These are phyloP conservation scores for Nasonia longicornis DNA, from an alignment of 1,140 invertebrate genomes.

Conservation along the genomic window DNA sequence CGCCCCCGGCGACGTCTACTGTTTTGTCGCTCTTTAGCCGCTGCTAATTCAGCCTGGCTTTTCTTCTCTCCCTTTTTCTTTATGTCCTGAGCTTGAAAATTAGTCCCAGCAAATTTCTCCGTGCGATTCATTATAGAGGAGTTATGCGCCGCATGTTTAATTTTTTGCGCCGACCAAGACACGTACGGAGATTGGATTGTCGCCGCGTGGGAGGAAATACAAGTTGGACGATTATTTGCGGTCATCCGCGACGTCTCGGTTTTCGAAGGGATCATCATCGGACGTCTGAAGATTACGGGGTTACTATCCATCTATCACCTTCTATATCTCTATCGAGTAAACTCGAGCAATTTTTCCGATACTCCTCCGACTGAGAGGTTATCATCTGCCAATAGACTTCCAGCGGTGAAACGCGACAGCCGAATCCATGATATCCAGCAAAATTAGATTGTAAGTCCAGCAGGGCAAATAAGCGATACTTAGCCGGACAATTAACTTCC, in stretches of 20 bases:
- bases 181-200: not conserved
- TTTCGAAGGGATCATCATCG: too few relatives aligned
- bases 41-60: not conserved
- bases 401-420: too few relatives aligned
- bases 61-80: not conserved
- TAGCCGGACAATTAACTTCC: not conserved
- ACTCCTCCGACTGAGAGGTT: too few relatives aligned
- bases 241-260: too few relatives aligned
- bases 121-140: not conserved
- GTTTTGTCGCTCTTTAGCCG: not conserved
- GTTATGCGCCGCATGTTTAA: not conserved
- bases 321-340: too few relatives aligned
- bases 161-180: not conserved
- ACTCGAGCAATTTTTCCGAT: too few relatives aligned
- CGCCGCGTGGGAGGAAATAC: too few relatives aligned
- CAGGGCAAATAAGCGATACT: constrained; percentile 3
- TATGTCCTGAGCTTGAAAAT: not conserved
- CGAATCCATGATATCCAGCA: not conserved
- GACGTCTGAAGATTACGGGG: too few relatives aligned
- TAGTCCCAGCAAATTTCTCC: not conserved
- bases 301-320: too few relatives aligned
- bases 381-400: too few relatives aligned
- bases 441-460: constrained; percentile 26
- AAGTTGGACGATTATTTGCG: too few relatives aligned
- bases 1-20: not conserved